Base-by-base conservation (phyloP, 2,797 vertebrate species). In the Petrocephalus sullivani region DNA sequence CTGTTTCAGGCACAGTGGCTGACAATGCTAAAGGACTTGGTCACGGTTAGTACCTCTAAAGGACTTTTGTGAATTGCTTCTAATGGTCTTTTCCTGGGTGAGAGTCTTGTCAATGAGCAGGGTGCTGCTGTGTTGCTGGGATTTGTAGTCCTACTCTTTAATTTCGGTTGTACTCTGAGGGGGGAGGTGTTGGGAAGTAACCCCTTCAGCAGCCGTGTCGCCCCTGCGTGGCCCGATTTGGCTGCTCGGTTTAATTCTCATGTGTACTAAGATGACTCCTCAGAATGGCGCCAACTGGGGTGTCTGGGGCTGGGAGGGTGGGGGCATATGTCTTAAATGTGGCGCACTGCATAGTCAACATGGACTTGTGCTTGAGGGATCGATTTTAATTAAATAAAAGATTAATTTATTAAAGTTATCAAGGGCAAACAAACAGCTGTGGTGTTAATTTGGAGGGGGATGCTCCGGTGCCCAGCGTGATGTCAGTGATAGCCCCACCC, bases 351-450 rank as follows among this genome's bases (percentile, higher is more conserved):
- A 16, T 60, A 57, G 53, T 58, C 7, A 41, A 58, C 23, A 12
- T 46, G 84, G 28, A 58, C 53, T 37, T 85, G 21, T 54, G 82
- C 82, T 54, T 37, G 84, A 19, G 56, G 54, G 28, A 86, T 58
- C 37, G 23, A 58, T 58, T 86, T 53, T 37, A 86, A 86, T 86
- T 46, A 58, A 83, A 6, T 23, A n/a, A 78, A 78, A 78, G 71
- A 83, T 23, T 8, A 83, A 83, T 51, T 83, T 83, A 53, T 83
- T 51, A 14, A 83, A 83, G 19, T 83, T 51, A 21, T 83, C 23
- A 86, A 86, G 21, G 84, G 56, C 28, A 86, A 86, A 86, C 56
- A 86, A 86, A 86, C 56, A 86, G 84, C 28, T 86, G 54, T 58
- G 53, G 21, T 86, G 54, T 56, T 60, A 54, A 28, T 58, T 60